phyloP scores from a whole-genome alignment of 2,888 invertebrate genomes.

The Drosophila greeni region DNA sequence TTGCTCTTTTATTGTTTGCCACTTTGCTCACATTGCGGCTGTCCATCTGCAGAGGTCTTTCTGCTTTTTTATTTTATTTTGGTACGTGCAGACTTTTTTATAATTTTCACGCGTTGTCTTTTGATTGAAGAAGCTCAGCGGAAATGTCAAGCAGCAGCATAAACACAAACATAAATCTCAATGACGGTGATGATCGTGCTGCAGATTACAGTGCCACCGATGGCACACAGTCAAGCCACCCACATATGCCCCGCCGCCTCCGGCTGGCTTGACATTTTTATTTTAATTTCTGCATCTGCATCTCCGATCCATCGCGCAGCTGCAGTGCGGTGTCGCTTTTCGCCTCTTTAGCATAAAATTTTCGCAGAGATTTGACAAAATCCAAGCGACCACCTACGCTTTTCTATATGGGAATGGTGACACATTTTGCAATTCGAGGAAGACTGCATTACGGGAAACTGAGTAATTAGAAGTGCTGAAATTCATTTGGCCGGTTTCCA shows the following conservation, averaged over 20 bases:
- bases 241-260: slow-evolving; percentile 34
- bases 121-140: slow-evolving; percentile 69
- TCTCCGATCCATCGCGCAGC: slow-evolving; percentile 21
- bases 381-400: slow-evolving; percentile 59
- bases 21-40: slow-evolving; percentile 61
- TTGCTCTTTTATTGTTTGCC: slow-evolving; percentile 67
- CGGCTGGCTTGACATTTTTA: slow-evolving; percentile 18
- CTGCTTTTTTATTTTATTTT: slow-evolving; percentile 14
- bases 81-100: slow-evolving; percentile 37
- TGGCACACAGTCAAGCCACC: slow-evolving; percentile 37
- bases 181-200: slow-evolving; percentile 49
- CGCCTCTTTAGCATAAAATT: slow-evolving; percentile 45
- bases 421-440: slow-evolving; percentile 36
- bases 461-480: slow-evolving; percentile 36
- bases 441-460: slow-evolving; percentile 10
- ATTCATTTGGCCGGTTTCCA: slow-evolving; percentile 11
- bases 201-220: slow-evolving; percentile 27
- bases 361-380: slow-evolving; percentile 57
- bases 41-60: slow-evolving; percentile 21
- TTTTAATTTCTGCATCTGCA: slow-evolving; percentile 25
- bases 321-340: slow-evolving; percentile 40
- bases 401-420: slow-evolving; percentile 19
- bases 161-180: slow-evolving; percentile 71
- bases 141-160: slow-evolving; percentile 69
- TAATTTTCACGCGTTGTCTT: slow-evolving; percentile 49